phyloP scores from a whole-genome alignment of 1,140 invertebrate genomes.

The Lanistes nyassanus region DNA sequence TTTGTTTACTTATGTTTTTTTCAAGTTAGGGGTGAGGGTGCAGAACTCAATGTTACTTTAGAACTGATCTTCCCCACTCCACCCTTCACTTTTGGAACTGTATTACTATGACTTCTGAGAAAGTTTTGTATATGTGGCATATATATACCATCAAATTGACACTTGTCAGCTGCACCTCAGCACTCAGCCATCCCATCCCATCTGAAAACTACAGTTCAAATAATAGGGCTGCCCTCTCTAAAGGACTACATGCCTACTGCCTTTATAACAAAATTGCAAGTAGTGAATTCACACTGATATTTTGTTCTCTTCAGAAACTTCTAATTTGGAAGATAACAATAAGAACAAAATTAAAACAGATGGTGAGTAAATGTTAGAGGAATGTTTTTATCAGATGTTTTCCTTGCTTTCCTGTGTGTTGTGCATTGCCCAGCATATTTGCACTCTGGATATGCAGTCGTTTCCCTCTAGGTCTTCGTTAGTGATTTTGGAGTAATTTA shows the following conservation, averaged over 20 bases:
- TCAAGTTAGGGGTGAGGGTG: background rate
- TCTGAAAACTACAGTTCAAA: too few species aligned
- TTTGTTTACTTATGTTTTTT: background rate
- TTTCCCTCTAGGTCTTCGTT: too few species aligned
- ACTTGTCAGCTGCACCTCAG: background rate
- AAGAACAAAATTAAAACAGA: constrained; percentile 24
- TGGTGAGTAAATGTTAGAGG: constrained; percentile 12
- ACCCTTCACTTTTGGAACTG: background rate
- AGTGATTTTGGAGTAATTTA: too few species aligned
- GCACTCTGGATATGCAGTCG: background rate
- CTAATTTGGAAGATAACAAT: constrained; percentile 25
- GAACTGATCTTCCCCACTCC: too few species aligned
- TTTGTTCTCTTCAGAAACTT: constrained; percentile 13
- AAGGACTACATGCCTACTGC: too few species aligned
- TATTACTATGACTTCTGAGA: too few species aligned
- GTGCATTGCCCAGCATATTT: background rate
- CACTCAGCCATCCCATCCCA: background rate
- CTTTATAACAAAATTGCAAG: too few species aligned
- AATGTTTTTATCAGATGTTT: background rate
- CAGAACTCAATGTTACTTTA: background rate
- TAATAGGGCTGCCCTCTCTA: too few species aligned
- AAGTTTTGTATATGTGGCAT: too few species aligned
- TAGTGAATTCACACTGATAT: background rate
- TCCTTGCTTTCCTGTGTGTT: background rate
- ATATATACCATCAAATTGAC: background rate